Conservation (phyloP, 2,888 invertebrate species). For the Napeogenes sylphis region DNA sequence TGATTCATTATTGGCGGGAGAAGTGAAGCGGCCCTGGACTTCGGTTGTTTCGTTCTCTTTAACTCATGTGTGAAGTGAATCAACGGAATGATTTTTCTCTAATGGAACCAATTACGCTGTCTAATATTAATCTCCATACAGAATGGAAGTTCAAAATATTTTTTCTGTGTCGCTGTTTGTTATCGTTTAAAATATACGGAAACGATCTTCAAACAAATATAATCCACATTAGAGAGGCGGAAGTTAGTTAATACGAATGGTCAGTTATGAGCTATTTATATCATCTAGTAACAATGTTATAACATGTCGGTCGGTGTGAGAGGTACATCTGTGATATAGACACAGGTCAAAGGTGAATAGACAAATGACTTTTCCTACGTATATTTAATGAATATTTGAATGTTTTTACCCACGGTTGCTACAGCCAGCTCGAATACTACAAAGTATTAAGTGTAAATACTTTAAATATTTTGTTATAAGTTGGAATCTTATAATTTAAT, state of each 20-base stretch:
- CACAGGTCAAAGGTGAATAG: slow-evolving; percentile 43
- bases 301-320: slow-evolving; percentile 45
- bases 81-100: slow-evolving; percentile 39
- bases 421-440: no score
- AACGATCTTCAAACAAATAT: background rate
- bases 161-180: slow-evolving; percentile 1
- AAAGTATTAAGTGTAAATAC: no score
- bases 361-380: slow-evolving; percentile 30
- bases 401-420: background rate
- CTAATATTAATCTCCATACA: slow-evolving; percentile 19
- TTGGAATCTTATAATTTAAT: no score
- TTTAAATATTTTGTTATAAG: no score
- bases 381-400: background rate
- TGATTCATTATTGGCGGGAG: slow-evolving; percentile 66
- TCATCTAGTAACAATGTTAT: slow-evolving; percentile 54
- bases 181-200: slow-evolving; percentile 1
- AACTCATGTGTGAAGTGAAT: slow-evolving; percentile 62
- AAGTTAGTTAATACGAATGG: slow-evolving; percentile 44
- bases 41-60: slow-evolving; percentile 63
- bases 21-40: slow-evolving; percentile 51
- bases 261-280: slow-evolving; percentile 60
- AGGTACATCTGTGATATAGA: slow-evolving; percentile 57
- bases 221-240: slow-evolving; percentile 42
- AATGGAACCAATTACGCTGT: slow-evolving; percentile 30
- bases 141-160: slow-evolving; percentile 17